Conservation (phyloP, 2,113 vertebrate genomes). For the Pampusana beccarii region DNA sequence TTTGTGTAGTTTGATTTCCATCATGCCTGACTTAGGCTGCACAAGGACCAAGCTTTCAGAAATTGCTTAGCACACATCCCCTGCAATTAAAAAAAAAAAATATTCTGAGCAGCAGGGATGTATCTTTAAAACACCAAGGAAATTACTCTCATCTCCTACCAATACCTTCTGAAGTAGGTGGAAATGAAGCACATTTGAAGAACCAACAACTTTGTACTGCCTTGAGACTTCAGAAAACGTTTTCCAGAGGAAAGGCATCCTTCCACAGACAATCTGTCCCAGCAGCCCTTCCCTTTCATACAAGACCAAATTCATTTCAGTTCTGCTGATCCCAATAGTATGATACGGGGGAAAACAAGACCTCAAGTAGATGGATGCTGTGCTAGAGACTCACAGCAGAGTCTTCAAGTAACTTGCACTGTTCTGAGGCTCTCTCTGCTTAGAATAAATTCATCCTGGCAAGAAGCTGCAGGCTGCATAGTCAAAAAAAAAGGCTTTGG, state of each 20-base stretch:
- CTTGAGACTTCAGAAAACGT: not conserved
- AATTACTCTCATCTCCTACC: not conserved
- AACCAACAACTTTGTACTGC: not conserved
- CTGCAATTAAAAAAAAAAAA: accelerated
- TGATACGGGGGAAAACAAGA: not conserved
- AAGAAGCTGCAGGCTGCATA: not conserved
- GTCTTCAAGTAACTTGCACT: not conserved
- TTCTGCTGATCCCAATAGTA: not conserved
- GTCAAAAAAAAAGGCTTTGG: not conserved
- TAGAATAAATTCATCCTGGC: not conserved
- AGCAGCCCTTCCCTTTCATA: not conserved
- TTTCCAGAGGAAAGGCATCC: not conserved
- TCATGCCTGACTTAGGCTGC: not conserved
- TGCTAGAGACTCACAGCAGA: not conserved
- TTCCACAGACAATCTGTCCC: not conserved
- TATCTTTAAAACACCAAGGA: not conserved
- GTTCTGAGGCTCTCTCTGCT: not conserved
- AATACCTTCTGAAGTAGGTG: not conserved
- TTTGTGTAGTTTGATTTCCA: not conserved
- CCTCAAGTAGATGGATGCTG: not conserved
- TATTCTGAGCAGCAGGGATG: not conserved
- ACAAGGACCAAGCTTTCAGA: not conserved
- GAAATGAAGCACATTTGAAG: not conserved
- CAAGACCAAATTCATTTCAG: not conserved
- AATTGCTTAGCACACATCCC: not conserved